A percentile compares a stretch with the other conserved stretches of the same genome.
phyloP scores from a whole-genome alignment of 2,113 vertebrate species.

The Boulengeromyrus knoepffleri region DNA sequence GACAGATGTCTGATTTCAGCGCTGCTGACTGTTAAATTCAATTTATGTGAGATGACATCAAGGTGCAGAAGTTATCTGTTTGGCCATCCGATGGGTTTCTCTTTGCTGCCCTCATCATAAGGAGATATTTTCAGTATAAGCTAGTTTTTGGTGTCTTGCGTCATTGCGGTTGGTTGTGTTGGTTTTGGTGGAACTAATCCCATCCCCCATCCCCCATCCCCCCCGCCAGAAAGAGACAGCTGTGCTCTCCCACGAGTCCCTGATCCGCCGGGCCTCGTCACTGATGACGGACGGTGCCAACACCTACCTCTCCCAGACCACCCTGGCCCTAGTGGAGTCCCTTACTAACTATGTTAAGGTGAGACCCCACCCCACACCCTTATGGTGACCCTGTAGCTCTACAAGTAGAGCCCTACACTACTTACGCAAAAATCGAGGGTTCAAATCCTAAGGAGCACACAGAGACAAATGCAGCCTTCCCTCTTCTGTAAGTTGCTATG shows the following conservation, averaged over 20 bases:
- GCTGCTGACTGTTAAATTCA: background rate
- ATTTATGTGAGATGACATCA: background rate
- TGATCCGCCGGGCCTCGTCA: constrained; percentile 38
- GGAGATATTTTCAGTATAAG: background rate
- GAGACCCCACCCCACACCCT: background rate
- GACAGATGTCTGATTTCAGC: background rate
- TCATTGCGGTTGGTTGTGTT: background rate
- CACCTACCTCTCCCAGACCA: constrained; percentile 44
- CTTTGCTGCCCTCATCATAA: background rate
- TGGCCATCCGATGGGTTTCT: background rate
- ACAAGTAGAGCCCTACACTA: background rate
- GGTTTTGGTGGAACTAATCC: background rate
- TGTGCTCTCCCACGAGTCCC: constrained; percentile 29
- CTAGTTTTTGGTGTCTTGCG: background rate
- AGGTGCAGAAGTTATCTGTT: background rate
- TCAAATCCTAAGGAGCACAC: background rate
- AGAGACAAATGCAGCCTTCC: background rate
- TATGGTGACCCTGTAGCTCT: background rate
- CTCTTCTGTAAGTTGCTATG: too few species aligned
- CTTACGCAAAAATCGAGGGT: background rate
- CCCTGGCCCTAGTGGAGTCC: constrained; percentile 40
- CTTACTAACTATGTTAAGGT: constrained; percentile 39
- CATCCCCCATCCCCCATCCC: background rate
- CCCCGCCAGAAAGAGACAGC: constrained; percentile 26
- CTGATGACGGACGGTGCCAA: constrained; percentile 40